phyloP scores from a whole-genome alignment of 2,797 vertebrate species.

The Etheostoma perlongum region DNA sequence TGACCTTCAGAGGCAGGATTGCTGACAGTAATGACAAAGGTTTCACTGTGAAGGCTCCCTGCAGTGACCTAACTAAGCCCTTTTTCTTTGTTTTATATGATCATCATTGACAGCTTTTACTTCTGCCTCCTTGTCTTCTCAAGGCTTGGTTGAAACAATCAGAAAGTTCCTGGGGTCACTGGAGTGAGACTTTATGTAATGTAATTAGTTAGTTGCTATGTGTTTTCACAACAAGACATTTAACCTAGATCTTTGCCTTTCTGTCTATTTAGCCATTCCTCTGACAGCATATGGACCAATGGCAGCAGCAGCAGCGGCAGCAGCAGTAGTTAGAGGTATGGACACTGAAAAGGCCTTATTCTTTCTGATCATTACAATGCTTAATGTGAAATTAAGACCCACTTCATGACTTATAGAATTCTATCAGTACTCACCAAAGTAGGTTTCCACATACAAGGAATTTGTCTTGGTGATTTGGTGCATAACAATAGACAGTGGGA shows the following conservation, averaged over 20 bases:
- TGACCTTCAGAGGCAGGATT: slow-evolving; percentile 54
- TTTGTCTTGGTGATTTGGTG: background rate
- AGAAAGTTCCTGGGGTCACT: slow-evolving; percentile 27
- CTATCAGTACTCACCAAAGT: background rate
- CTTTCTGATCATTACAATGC: background rate
- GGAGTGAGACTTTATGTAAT: slow-evolving; percentile 12
- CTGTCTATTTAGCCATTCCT: slow-evolving; percentile 91
- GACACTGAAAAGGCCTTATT: slow-evolving; percentile 17
- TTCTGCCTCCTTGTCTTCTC: background rate
- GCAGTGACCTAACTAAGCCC: slow-evolving; percentile 5
- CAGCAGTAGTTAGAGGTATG: slow-evolving; percentile 95
- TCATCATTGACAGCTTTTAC: background rate
- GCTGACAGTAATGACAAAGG: slow-evolving; percentile 43
- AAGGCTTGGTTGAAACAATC: slow-evolving; percentile 2
- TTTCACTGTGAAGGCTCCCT: slow-evolving; percentile 28
- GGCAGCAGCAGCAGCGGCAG: slow-evolving; percentile 93
- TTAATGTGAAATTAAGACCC: background rate
- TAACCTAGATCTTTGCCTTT: slow-evolving; percentile 30
- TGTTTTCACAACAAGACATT: slow-evolving; percentile 8
- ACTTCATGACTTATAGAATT: background rate
- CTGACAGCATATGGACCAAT: slow-evolving; percentile 98
- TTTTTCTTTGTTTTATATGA: background rate
- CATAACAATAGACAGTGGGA: background rate
- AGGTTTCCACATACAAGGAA: too few species aligned
- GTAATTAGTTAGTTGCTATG: background rate